Evolutionary conservation across 2,113 vertebrate genomes (phyloP).

Genomic region (Corythornis madagascariensis): DNA sequence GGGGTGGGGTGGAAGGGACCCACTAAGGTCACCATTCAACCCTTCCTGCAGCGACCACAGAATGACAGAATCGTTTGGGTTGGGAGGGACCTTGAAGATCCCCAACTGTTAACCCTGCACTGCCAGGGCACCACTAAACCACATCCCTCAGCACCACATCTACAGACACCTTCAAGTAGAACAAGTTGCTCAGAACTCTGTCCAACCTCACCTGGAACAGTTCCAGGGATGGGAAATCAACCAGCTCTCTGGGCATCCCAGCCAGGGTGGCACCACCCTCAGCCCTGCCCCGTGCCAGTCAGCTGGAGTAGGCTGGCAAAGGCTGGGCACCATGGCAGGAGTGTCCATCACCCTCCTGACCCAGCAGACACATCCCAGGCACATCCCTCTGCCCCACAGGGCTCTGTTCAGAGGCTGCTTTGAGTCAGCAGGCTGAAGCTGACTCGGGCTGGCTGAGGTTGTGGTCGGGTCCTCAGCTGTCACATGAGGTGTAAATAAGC

Average conservation of each 20-base stretch:
- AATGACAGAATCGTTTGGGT: background rate
- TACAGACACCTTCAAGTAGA: background rate
- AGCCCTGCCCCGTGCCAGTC: background rate
- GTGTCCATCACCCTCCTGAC: fast-evolving
- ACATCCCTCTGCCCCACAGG: fast-evolving
- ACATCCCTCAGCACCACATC: background rate
- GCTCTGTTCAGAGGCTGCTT: background rate
- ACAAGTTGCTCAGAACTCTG: background rate
- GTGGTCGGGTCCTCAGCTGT: background rate
- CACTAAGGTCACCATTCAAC: background rate
- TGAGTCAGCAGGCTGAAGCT: background rate
- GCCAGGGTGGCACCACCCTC: background rate
- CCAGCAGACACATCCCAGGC: background rate
- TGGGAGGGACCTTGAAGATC: background rate
- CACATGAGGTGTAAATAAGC: background rate
- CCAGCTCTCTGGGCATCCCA: background rate
- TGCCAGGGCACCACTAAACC: background rate
- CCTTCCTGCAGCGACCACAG: background rate
- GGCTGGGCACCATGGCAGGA: no score
- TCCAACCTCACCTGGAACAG: background rate
- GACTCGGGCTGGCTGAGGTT: background rate
- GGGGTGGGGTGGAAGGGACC: background rate
- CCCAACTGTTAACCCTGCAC: background rate
- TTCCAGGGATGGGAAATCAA: background rate
- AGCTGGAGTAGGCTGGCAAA: background rate